Evolutionary conservation across 2,113 vertebrate species (phyloP), one percentile per base, ranked within the genome.

Genomic region (Cyanocitta stelleri): DNA sequence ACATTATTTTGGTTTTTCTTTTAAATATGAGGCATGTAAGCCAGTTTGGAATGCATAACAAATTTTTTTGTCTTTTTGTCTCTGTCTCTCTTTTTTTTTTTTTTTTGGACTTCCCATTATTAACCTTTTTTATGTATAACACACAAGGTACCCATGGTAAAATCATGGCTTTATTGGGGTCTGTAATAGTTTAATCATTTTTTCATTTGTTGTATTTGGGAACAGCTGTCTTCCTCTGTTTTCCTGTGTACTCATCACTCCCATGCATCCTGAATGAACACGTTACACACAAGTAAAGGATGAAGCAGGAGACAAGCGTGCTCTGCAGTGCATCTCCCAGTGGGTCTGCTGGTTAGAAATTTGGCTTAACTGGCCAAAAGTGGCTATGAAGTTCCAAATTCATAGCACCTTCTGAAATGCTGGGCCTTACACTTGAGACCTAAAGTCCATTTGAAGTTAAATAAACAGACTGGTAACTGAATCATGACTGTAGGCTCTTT

Each of bases 241-340:
- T 86, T 39, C 27, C 13, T 63, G 22, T 58, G 30, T 10, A 10
- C 12, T 77, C n/a, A 23, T 12, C 2, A 1, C 16, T 63, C 23
- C 56, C 0, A 0, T 22, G 35, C 27, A 51, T 24, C 16, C 23
- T 2, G 2, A 63, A 63, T 20, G 43, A 77, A 14, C 5, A 13
- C 0, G 1, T 16, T 27, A 26, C 44, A 39, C 35, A 30, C 26
- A 30, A 4, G 1, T 16, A 32, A 64, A 82, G 21, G 13, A 35
- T 17, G 51, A 59, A 33, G 20, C 3, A 1, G 54, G 27, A 79
- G 7, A 59, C 37, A 63, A 55, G 14, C 30, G 13, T 39, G 56
- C 19, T 33, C n/a, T 63, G 27, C 20, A 37, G 13, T 10, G 10
- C 18, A 54, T 39, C 17, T 64, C 37, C 21, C 64, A 29, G 24